A percentile compares a stretch with the other conserved stretches of the same genome.
phyloP scores from a whole-genome alignment of 2,797 vertebrate genomes.

The Darevskia mixta region DNA sequence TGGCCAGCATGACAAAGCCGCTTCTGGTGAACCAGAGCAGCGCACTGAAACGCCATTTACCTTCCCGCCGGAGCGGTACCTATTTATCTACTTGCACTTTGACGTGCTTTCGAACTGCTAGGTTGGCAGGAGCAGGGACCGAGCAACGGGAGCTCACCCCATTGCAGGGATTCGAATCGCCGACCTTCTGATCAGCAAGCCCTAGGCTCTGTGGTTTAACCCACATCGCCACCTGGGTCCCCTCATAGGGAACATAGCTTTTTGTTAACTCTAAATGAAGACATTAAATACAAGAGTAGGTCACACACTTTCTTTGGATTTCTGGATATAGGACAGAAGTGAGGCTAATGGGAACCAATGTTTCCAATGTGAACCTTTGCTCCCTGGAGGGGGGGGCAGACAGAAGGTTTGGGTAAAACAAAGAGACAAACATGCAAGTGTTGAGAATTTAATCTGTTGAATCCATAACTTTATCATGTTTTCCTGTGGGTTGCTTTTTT shows the following conservation, averaged over 20 bases:
- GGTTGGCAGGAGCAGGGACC: too few species aligned
- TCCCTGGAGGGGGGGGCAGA: accelerated
- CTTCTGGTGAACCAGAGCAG: too few species aligned
- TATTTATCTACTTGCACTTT: too few species aligned
- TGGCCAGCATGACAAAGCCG: too few species aligned
- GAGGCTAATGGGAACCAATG: background rate
- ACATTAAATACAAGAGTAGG: background rate
- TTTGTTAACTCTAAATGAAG: background rate
- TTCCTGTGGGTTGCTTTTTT: background rate
- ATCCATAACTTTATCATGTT: background rate
- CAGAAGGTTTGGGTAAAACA: background rate
- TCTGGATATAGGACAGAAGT: background rate
- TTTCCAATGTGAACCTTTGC: background rate
- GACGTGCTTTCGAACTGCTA: too few species aligned
- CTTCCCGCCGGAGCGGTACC: too few species aligned
- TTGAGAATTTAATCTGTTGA: background rate
- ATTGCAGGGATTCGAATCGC: too few species aligned
- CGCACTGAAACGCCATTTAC: too few species aligned
- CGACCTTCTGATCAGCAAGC: too few species aligned
- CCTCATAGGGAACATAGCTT: background rate
- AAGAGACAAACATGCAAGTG: background rate
- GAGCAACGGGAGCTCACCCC: too few species aligned
- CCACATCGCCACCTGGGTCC: too few species aligned
- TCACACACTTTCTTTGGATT: background rate
- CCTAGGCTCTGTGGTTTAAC: too few species aligned